Percentiles rank a stretch among this genome's conserved stretches.
phyloP scores from a whole-genome alignment of 1,140 invertebrate genomes.

The Pogonognathellus flavescens region DNA sequence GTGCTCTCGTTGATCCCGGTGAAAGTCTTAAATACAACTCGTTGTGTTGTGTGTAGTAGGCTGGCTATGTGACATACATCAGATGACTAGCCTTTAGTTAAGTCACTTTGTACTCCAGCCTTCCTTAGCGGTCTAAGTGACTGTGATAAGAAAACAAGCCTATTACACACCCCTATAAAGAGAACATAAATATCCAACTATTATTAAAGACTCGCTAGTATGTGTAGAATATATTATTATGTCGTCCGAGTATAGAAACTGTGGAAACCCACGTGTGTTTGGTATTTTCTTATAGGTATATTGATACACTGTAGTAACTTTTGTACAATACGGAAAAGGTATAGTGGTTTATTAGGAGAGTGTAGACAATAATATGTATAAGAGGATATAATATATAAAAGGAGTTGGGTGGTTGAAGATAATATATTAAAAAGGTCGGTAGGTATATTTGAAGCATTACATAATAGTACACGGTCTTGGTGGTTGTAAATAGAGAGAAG shows the following conservation, averaged over 20 bases:
- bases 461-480: not conserved
- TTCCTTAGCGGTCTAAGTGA: not conserved
- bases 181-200: not conserved
- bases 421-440: not conserved
- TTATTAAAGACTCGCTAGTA: too few relatives aligned
- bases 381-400: not conserved
- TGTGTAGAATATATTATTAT: too few relatives aligned
- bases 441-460: not conserved
- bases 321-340: too few relatives aligned
- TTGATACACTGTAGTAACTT: too few relatives aligned
- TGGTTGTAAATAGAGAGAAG: slow-evolving; percentile 23
- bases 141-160: too few relatives aligned
- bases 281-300: too few relatives aligned
- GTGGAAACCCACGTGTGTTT: too few relatives aligned
- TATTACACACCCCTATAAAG: not conserved
- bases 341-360: too few relatives aligned
- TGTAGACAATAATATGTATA: too few relatives aligned
- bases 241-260: too few relatives aligned
- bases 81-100: not conserved
- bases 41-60: not conserved
- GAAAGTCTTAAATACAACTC: not conserved
- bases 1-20: not conserved
- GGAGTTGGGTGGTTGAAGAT: not conserved
- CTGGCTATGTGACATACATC: too few relatives aligned
- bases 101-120: not conserved